Conservation (phyloP, 2,888 invertebrate genomes). For the Loripinus fragilis region DNA sequence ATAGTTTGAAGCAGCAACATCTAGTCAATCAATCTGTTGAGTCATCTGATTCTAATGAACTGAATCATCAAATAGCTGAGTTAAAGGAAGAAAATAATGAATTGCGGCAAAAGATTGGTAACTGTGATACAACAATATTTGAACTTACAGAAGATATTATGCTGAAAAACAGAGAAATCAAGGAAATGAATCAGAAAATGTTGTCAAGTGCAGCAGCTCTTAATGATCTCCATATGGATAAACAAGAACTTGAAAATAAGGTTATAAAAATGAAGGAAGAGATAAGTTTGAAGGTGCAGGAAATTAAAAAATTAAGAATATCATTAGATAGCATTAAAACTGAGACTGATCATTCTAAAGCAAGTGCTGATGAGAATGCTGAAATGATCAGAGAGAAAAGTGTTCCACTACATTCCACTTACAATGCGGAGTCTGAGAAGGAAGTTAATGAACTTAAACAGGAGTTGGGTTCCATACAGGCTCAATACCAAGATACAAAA, state of each 20-base stretch:
- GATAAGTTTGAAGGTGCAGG: constrained; percentile 26
- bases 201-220: constrained; percentile 72
- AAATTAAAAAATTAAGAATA: constrained; percentile 34
- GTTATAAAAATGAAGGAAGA: constrained; percentile 60
- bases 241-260: constrained; percentile 71
- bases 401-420: neutral
- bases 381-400: neutral
- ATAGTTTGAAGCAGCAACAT: constrained; percentile 44
- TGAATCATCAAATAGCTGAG: constrained; percentile 60
- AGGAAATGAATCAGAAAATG: constrained; percentile 71
- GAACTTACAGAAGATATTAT: constrained; percentile 43
- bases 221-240: constrained; percentile 80
- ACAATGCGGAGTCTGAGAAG: neutral
- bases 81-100: constrained; percentile 58
- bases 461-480: constrained; percentile 1
- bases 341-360: neutral
- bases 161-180: constrained; percentile 55
- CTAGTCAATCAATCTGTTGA: constrained; percentile 53
- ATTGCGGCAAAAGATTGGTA: constrained; percentile 45
- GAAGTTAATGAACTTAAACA: constrained; percentile 38
- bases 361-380: neutral
- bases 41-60: constrained; percentile 59
- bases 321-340: constrained; percentile 24
- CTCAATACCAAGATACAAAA: neutral
- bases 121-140: constrained; percentile 21